Percentiles rank a stretch among this genome's conserved stretches.
Evolutionary conservation across 1,140 invertebrate species (phyloP).

Genomic region (Zaprionus taronus): DNA sequence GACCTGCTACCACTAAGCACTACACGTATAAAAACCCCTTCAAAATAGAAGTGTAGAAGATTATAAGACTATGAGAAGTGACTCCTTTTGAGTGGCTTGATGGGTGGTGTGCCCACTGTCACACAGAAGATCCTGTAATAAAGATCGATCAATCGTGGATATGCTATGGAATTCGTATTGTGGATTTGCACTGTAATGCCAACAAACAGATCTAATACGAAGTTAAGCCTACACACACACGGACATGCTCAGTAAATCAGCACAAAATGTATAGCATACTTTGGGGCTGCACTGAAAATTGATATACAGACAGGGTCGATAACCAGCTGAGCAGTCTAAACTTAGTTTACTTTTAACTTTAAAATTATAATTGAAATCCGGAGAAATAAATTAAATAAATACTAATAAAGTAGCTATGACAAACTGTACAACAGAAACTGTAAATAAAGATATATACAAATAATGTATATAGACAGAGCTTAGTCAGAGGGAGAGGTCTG

Average conservation of each 20-base stretch:
- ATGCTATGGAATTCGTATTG: no score
- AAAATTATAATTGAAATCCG: not conserved
- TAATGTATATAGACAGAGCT: not conserved
- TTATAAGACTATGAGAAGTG: no score
- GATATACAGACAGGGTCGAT: slow-evolving; percentile 2
- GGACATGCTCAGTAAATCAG: not conserved
- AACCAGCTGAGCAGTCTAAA: not conserved
- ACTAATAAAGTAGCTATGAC: not conserved
- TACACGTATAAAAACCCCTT: no score
- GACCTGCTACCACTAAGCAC: no score
- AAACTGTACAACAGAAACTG: not conserved
- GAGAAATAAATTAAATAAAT: not conserved
- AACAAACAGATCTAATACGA: no score
- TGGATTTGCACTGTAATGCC: no score
- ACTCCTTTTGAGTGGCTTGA: not conserved
- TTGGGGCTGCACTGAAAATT: not conserved
- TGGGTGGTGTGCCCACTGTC: no score
- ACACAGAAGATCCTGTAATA: no score
- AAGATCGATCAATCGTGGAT: no score
- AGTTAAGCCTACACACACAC: not conserved
- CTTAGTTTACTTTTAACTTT: not conserved
- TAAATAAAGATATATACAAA: slow-evolving; percentile 6
- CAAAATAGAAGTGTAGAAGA: no score
- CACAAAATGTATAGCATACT: slow-evolving; percentile 28
- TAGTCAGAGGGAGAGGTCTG: slow-evolving; percentile 7